Conservation (phyloP, 1,140 invertebrate genomes). For the Berghia stephanieae region DNA sequence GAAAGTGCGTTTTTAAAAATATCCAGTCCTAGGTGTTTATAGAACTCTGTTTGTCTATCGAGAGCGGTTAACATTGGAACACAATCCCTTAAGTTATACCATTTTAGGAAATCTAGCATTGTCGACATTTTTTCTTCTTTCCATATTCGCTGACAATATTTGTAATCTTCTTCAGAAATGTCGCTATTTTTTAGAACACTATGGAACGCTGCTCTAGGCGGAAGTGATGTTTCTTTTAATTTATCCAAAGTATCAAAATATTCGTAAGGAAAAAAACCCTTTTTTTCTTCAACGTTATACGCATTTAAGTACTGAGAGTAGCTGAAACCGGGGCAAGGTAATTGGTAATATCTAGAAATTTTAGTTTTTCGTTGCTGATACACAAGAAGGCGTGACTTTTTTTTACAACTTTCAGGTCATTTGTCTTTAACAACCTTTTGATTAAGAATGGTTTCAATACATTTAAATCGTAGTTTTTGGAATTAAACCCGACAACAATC, state of each 20-base stretch:
- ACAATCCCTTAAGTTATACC: slow-evolving; percentile 41
- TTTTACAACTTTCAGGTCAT: slow-evolving; percentile 29
- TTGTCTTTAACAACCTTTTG: slow-evolving; percentile 6
- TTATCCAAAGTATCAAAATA: slow-evolving; percentile 29
- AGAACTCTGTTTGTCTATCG: slow-evolving; percentile 31
- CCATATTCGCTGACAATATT: slow-evolving; percentile 36
- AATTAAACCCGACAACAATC: slow-evolving; percentile 30
- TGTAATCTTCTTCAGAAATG: slow-evolving; percentile 38
- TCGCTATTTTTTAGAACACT: slow-evolving; percentile 26
- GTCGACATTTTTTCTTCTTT: slow-evolving; percentile 33
- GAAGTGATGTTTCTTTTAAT: slow-evolving; percentile 27
- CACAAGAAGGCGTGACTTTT: slow-evolving; percentile 37
- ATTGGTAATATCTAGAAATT: slow-evolving; percentile 38
- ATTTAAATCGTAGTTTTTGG: slow-evolving; percentile 38
- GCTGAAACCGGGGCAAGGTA: slow-evolving; percentile 36
- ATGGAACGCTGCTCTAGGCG: slow-evolving; percentile 33
- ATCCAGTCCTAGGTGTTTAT: slow-evolving; percentile 34
- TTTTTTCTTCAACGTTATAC: slow-evolving; percentile 33
- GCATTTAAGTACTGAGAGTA: slow-evolving; percentile 42
- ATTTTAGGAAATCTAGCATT: slow-evolving; percentile 39
- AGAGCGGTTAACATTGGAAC: slow-evolving; percentile 38
- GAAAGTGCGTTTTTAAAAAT: slow-evolving; percentile 39
- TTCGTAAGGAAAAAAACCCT: slow-evolving; percentile 45
- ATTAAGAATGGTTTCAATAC: slow-evolving; percentile 32
- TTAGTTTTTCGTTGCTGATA: slow-evolving; percentile 30